phyloP scores from a whole-genome alignment of 2,888 invertebrate genomes.

The Rotaria socialis region DNA sequence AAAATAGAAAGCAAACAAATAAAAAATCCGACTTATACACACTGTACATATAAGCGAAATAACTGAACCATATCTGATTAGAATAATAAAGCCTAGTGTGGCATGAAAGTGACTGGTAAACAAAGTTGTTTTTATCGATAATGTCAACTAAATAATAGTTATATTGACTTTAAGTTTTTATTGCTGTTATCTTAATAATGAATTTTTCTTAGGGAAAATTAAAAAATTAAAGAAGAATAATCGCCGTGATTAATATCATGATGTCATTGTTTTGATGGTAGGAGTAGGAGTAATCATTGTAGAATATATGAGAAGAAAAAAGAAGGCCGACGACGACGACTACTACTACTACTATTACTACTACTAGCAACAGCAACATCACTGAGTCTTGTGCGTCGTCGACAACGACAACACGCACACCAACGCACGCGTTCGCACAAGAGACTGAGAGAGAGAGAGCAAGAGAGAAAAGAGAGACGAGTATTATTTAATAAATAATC shows the following conservation, averaged over 20 bases:
- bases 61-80: constrained; percentile 30
- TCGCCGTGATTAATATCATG: not conserved
- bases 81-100: not conserved
- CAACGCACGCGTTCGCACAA: not conserved
- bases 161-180: too few relatives aligned
- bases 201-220: not conserved
- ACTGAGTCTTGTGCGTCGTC: not conserved
- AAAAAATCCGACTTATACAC: too few relatives aligned
- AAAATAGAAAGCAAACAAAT: not conserved
- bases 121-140: not conserved
- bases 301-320: constrained; percentile 7
- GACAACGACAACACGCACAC: not conserved
- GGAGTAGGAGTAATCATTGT: not conserved
- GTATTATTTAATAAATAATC: constrained; percentile 32
- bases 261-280: constrained; percentile 29
- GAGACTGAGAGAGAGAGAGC: not conserved
- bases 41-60: not conserved
- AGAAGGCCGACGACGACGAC: not conserved
- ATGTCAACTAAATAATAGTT: too few relatives aligned
- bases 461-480: constrained; percentile 7
- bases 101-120: not conserved
- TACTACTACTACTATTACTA: too few relatives aligned
- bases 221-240: not conserved
- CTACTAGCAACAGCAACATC: not conserved
- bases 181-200: too few relatives aligned